Conservation (phyloP, 1,140 invertebrate genomes). For the Drosophila pectinifera region DNA sequence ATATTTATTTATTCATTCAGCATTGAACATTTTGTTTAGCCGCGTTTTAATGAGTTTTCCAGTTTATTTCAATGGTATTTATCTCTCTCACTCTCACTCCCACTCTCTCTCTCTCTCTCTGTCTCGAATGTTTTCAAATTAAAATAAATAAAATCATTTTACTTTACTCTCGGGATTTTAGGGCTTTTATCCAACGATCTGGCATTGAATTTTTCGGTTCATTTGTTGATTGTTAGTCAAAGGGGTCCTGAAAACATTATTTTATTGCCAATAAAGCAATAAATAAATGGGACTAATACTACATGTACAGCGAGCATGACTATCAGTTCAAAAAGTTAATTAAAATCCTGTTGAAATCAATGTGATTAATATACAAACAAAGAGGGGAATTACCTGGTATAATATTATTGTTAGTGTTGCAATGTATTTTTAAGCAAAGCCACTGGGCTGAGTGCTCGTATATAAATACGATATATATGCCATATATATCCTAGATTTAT, state of each 20-base stretch:
- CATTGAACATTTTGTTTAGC: slow-evolving; percentile 25
- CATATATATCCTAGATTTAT: not conserved
- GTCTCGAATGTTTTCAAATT: not conserved
- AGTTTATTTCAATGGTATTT: no score
- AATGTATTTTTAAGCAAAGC: no score
- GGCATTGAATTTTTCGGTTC: not conserved
- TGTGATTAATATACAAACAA: not conserved
- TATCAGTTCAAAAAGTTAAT: slow-evolving; percentile 8
- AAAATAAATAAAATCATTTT: not conserved
- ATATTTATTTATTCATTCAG: slow-evolving; percentile 40
- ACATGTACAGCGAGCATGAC: not conserved
- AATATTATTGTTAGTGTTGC: no score
- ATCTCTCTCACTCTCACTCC: no score
- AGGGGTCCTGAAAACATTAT: not conserved
- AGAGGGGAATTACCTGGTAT: not conserved
- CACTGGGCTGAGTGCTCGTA: no score
- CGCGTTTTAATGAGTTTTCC: slow-evolving; percentile 30
- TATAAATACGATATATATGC: no score
- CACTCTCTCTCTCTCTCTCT: not conserved
- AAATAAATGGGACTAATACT: not conserved
- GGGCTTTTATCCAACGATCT: not conserved
- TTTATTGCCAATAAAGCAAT: slow-evolving; percentile 2
- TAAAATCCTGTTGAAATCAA: slow-evolving; percentile 10
- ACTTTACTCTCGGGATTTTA: not conserved
- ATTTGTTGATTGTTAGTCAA: not conserved